Evolutionary conservation across 2,113 vertebrate species (phyloP), one percentile per base, ranked within the genome.

Genomic region (Nyctereutes procyonoides): DNA sequence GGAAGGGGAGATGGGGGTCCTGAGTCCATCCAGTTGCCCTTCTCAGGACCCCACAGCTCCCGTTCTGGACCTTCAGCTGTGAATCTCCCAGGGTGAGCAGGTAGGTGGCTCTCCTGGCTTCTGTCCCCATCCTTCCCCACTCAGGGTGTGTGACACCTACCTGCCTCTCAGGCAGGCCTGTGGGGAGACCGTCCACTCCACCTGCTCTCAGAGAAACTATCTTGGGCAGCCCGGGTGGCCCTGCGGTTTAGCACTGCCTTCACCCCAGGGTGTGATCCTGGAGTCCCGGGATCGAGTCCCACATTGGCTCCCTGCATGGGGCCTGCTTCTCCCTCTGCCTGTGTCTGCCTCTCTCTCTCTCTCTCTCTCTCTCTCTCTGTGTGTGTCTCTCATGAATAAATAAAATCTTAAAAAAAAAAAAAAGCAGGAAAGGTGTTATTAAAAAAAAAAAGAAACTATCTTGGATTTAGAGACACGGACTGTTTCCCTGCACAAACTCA

Each of bases 21-120:
- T 17, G 53, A 43, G 1, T 30, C 76, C n/a, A 0, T 0, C 43
- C 43, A 43, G 5, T 88, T 67, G 74, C 35, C 20, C 0, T 3
- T 13, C 9, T 12, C 1, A 1, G 28, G 43, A 26, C 7, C 19
- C 67, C 38, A n/a, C 60, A 30, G 62, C 8, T 43, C 22, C 65
- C 19, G 0, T 43, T n/a, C 24, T 28, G 26, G 26, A n/a, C n/a
- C 67, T 43, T 53, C 3, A 4, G 24, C 60, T 28, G 38, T 5
- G n/a, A 38, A n/a, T 28, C 82, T 76, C 35, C 7, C 43, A 73
- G 14, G 35, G 53, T 2, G 28, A 53, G 74, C 48, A 56, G 38
- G 73, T 32, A 56, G 38, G 73, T 32, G 9, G 16, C 17, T 53
- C 55, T 79, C 88, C 48, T 58, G 48, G n/a, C 0, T n/a, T 86